Conservation (phyloP, 2,888 invertebrate genomes). For the Melanargia galathea region DNA sequence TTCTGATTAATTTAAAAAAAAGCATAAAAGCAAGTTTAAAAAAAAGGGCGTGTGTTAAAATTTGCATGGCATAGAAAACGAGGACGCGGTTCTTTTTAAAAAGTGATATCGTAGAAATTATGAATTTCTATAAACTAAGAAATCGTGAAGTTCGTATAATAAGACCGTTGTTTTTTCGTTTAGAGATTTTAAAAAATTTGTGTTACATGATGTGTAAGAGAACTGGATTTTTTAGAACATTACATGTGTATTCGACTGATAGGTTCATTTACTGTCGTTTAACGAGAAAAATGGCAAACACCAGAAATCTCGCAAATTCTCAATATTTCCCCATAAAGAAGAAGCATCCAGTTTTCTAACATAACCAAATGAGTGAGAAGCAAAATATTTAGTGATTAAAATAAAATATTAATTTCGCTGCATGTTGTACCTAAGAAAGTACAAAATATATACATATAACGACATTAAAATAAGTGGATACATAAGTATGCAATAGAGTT, state of each 20-base stretch:
- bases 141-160: conserved; percentile 6
- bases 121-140: conserved; percentile 30
- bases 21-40: too few species aligned
- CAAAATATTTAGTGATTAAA: conserved; percentile 20
- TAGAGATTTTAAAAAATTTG: not conserved
- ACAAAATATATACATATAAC: conserved; percentile 35
- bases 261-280: too few species aligned
- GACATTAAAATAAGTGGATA: conserved; percentile 25
- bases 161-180: conserved; percentile 21
- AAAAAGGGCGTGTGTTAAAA: not conserved
- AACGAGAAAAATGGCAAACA: too few species aligned
- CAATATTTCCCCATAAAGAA: not conserved
- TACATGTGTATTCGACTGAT: not conserved
- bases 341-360: conserved; percentile 21
- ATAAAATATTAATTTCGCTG: conserved; percentile 23
- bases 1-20: too few species aligned
- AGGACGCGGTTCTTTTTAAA: conserved; percentile 36
- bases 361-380: conserved; percentile 28
- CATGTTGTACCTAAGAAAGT: conserved; percentile 42
- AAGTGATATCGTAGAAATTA: conserved; percentile 44
- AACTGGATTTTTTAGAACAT: conserved; percentile 19
- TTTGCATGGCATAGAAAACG: conserved; percentile 18
- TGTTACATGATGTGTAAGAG: conserved; percentile 22
- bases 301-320: not conserved
- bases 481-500: conserved; percentile 13